Base-by-base conservation (phyloP, 2,888 invertebrate species). In the Adineta ricciae region DNA sequence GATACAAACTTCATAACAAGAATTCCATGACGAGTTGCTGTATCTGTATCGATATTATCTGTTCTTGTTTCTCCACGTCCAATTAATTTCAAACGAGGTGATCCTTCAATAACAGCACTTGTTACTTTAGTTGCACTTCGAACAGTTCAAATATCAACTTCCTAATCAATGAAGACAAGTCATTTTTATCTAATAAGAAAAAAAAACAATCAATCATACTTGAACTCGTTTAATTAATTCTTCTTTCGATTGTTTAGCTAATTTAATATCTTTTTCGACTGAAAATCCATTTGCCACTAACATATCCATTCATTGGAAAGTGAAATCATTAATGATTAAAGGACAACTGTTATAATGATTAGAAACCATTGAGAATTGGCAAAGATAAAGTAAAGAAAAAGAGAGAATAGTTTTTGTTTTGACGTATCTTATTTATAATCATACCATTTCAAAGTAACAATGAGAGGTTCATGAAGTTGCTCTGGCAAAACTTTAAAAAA, bases 51-150 rank as follows among this genome's bases (percentile, higher is more conserved):
- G 87, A 99, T 97, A 91, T 98, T 99, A 91, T 99, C 99, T 8
- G 97, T 96, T 7, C 99, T 98, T 2, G 97, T 97, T 11, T 98
- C 98, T n/a, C 98, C 98, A 82, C 98, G 93, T 24, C 96, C 97
- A 73, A 98, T 94, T 32, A 96, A 94, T 91, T 95, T 94, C 78
- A 98, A 92, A 85, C 93, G 93, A 2, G 93, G 94, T 1, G 94
- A 94, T 3, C 91, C 91, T 85, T 93, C 92, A 86, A 98, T 92
- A 50, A 98, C 93, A 87, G 95, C 95, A 85, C 93, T 93, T 2
- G 96, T 96, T 85, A 97, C 96, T 92, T 96, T 96, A 0, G 97
- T 95, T 86, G 96, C 96, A 9, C 97, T 97, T 32, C 97, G 93
- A 1, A 97, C 96, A 87, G 97, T 95, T 87, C 97, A 92, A 0